phyloP scores from a whole-genome alignment of 2,113 vertebrate genomes.

The Xyliphius kryptos region DNA sequence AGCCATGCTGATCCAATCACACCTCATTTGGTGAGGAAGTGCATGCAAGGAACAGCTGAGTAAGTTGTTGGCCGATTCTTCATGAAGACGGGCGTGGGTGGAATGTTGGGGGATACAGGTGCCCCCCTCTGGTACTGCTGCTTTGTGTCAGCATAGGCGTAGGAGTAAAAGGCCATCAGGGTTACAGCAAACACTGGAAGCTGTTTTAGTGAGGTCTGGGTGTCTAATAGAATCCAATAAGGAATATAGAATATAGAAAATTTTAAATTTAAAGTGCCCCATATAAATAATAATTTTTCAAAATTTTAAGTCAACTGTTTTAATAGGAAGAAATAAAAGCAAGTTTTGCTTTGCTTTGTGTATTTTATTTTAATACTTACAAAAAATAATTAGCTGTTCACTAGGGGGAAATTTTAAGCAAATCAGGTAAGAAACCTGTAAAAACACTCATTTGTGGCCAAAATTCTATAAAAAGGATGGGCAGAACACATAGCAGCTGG shows the following conservation, averaged over 20 bases:
- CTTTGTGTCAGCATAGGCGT: slow-evolving; percentile 62
- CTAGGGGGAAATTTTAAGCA: no score
- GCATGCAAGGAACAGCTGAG: slow-evolving; percentile 17
- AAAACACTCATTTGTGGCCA: no score
- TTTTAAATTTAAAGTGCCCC: neutral
- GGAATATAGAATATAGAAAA: slow-evolving; percentile 27
- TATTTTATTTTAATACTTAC: neutral
- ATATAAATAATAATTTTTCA: neutral
- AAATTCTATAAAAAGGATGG: neutral
- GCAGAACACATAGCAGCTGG: neutral
- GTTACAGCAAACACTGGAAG: slow-evolving; percentile 55
- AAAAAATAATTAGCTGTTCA: no score
- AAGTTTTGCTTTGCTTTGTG: no score
- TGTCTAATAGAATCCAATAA: slow-evolving; percentile 45
- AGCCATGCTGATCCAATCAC: slow-evolving; percentile 1
- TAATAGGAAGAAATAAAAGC: neutral
- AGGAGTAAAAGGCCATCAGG: slow-evolving; percentile 65
- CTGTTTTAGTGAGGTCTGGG: slow-evolving; percentile 29
- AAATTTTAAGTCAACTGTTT: neutral
- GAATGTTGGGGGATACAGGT: slow-evolving; percentile 57
- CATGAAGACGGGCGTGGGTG: slow-evolving; percentile 67
- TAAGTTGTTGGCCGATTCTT: slow-evolving; percentile 57
- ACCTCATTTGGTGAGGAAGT: slow-evolving; percentile 28
- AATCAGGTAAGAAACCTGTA: no score
- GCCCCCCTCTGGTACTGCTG: slow-evolving; percentile 49